Evolutionary conservation across 2,113 vertebrate genomes (phyloP), one percentile per base, ranked within the genome.

Genomic region (Capricornis sumatraensis): DNA sequence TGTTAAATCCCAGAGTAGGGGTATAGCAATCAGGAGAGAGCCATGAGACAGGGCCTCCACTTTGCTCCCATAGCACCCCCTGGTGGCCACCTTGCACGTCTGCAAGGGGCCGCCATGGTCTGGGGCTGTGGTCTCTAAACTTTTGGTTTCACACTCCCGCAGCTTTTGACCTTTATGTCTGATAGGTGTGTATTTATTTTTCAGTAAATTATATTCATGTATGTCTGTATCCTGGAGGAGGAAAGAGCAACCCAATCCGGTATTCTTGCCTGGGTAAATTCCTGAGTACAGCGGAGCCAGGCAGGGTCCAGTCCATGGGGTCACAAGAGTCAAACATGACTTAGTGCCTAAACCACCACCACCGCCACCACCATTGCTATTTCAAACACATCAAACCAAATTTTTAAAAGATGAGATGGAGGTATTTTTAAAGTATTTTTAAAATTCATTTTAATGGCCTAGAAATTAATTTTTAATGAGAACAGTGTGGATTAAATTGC

Each of bases 21-120:
- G 58, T 53, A 45, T 17, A 28, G 58, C 30, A 19, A 1, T 6
- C 2, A 2, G 28, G 33, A 94, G 47, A 8, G 30, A 0, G 23
- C 17, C 3, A 3, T 36, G 14, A 6, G 27, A 57, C 10, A 27
- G 3, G 23, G 2, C n/a, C n/a, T 58, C 64, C 25, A 23, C 82
- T 85, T 47, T 86, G 89, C 21, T 89, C 52, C 74, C n/a, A 25
- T 17, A 60, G 71, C 89, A 15, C 97, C 96, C 95, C 76, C 97
- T 98, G 84, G 91, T 93, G 98, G 64, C 60, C 45, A 6, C 45
- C n/a, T 91, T 0, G 0, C 14, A 71, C 30, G 16, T 53, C n/a
- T 95, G 45, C 82, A 62, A 47, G 50, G 19, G 53, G 15, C 52
- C 4, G 1, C 5, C 7, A 0, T 9, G 33, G 15, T 47, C 21